Percentiles rank a stretch among this genome's conserved stretches.
These are phyloP conservation scores for Orussus abietinus DNA, from an alignment of 1,140 invertebrate species.

Conservation along the genomic window DNA sequence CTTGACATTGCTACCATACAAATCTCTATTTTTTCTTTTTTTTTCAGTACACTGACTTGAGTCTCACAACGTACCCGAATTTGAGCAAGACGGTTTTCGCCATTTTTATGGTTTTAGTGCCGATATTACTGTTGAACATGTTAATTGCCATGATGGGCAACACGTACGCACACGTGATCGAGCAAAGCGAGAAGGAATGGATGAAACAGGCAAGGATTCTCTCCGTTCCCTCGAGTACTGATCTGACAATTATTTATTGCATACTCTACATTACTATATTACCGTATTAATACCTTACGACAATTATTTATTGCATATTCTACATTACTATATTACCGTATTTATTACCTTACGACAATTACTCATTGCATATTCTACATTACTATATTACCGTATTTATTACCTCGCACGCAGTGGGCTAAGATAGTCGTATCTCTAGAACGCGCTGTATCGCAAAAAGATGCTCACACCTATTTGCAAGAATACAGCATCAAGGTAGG, in stretches of 20 bases:
- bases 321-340: too few relatives aligned
- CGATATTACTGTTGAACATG: conserved; percentile 95
- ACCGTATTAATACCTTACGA: too few relatives aligned
- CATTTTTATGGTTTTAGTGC: conserved; percentile 96
- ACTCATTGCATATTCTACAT: too few relatives aligned
- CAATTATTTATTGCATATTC: too few relatives aligned
- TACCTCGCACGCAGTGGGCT: conserved; percentile 80
- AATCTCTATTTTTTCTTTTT: too few relatives aligned
- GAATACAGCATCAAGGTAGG: conserved; percentile 93
- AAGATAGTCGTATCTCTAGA: conserved; percentile 97
- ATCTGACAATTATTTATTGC: too few relatives aligned
- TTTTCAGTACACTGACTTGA: conserved; percentile 86
- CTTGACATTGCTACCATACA: too few relatives aligned
- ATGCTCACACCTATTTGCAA: conserved; percentile 85
- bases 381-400: conserved; percentile 2
- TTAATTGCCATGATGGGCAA: conserved; percentile 99
- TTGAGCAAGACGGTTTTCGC: conserved; percentile 93
- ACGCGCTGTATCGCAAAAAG: conserved; percentile 82
- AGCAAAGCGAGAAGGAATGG: conserved; percentile 98
- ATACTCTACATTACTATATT: too few relatives aligned
- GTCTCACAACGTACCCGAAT: conserved; percentile 83
- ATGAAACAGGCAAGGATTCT: conserved; percentile 79
- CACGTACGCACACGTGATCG: conserved; percentile 95
- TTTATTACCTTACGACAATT: too few relatives aligned
- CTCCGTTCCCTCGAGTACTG: too few relatives aligned